Percentiles rank a stretch among this genome's conserved stretches.
phyloP scores from a whole-genome alignment of 2,797 vertebrate species.

The Coracias cyanogaster region DNA sequence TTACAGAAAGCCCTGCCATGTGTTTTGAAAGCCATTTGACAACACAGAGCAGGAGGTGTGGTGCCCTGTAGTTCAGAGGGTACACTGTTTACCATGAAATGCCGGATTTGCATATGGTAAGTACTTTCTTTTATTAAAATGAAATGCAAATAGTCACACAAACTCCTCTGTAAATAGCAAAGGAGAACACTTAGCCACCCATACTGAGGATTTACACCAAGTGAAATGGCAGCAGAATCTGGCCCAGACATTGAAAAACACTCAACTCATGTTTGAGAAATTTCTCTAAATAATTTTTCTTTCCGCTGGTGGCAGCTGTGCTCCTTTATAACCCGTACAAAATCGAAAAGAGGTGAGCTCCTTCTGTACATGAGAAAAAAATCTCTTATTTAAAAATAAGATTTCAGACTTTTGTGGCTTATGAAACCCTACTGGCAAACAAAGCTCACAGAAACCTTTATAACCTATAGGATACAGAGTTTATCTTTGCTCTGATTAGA shows the following conservation, averaged over 20 bases:
- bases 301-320: background rate
- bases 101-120: constrained; percentile 77
- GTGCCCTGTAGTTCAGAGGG: constrained; percentile 70
- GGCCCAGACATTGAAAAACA: constrained; percentile 33
- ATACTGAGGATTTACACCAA: constrained; percentile 34
- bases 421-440: constrained; percentile 37
- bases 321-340: background rate
- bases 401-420: constrained; percentile 28
- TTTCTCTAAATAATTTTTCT: constrained; percentile 28
- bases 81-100: constrained; percentile 76
- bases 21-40: constrained; percentile 62
- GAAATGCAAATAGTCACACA: constrained; percentile 75
- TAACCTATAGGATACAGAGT: constrained; percentile 54
- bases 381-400: constrained; percentile 6
- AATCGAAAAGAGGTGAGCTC: constrained; percentile 12
- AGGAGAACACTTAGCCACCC: constrained; percentile 59
- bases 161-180: constrained; percentile 77
- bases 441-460: constrained; percentile 28
- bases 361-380: background rate
- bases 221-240: constrained; percentile 19
- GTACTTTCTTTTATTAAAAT: constrained; percentile 77
- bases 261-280: background rate
- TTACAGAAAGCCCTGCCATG: constrained; percentile 13
- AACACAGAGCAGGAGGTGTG: constrained; percentile 54
- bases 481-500: constrained; percentile 63